Percentiles rank a stretch among this genome's conserved stretches.
Conservation (phyloP, 2,113 vertebrate genomes). For the Hassar affinis region DNA sequence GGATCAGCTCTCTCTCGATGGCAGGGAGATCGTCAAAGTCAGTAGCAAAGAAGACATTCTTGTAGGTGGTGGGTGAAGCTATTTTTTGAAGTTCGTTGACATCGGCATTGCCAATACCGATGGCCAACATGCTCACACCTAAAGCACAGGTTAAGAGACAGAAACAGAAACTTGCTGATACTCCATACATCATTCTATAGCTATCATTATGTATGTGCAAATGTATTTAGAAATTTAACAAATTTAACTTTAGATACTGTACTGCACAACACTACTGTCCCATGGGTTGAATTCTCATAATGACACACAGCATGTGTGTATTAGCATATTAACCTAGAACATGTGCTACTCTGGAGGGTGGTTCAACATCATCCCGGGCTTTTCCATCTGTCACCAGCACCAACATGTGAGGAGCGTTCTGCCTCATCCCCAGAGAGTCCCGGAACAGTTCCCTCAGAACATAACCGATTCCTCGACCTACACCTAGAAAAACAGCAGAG, state of each 20-base stretch:
- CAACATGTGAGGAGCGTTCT: constrained; percentile 72
- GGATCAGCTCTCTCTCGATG: constrained; percentile 80
- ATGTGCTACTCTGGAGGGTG: constrained; percentile 78
- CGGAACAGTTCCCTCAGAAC: constrained; percentile 81
- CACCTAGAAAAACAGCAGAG: neutral
- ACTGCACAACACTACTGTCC: too few species aligned
- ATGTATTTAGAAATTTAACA: too few species aligned
- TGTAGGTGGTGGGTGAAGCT: constrained; percentile 72
- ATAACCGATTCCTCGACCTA: constrained; percentile 82
- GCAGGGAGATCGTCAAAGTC: constrained; percentile 80
- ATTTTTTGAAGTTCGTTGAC: constrained; percentile 76
- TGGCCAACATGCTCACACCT: constrained; percentile 81
- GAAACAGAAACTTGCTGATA: neutral
- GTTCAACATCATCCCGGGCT: constrained; percentile 82
- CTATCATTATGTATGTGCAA: neutral
- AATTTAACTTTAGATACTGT: too few species aligned
- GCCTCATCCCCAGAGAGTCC: constrained; percentile 81
- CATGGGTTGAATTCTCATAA: neutral
- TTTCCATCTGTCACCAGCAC: constrained; percentile 84
- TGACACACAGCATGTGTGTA: neutral
- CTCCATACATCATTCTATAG: neutral
- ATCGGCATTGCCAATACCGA: constrained; percentile 82
- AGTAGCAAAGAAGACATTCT: constrained; percentile 76
- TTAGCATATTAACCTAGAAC: constrained; percentile 75
- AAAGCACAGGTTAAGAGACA: constrained; percentile 29